These are phyloP conservation scores for Odontamblyopus lacepedii DNA, from an alignment of 2,797 vertebrate genomes.

Conservation along the genomic window DNA sequence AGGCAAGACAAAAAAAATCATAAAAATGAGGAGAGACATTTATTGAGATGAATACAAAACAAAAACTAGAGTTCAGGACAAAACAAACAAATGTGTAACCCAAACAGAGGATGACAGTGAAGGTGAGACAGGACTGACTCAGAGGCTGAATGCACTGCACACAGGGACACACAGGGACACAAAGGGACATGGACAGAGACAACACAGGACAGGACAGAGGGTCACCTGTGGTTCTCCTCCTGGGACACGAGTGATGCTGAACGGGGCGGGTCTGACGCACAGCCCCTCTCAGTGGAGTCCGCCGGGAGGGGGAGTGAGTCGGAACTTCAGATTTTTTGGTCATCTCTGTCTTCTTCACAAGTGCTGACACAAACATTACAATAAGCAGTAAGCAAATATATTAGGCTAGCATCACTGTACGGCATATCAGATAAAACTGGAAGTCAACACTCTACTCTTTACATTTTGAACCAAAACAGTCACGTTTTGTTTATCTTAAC, in stretches of 20 bases:
- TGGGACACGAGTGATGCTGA: constrained; percentile 95
- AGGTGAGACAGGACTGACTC: constrained; percentile 71
- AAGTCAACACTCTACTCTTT: neutral
- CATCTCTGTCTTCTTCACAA: constrained; percentile 97
- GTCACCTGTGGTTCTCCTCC: constrained; percentile 98
- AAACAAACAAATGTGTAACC: constrained; percentile 20
- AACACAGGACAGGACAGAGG: constrained; percentile 34
- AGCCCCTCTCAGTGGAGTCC: constrained; percentile 90
- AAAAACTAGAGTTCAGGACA: constrained; percentile 20
- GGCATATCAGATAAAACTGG: neutral
- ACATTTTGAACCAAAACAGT: neutral
- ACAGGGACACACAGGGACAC: constrained; percentile 49
- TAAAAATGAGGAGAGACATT: constrained; percentile 21
- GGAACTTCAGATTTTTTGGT: constrained; percentile 95
- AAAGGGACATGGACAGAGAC: too few relatives aligned
- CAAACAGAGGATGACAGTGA: constrained; percentile 71
- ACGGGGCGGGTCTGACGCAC: constrained; percentile 92
- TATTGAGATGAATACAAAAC: constrained; percentile 42
- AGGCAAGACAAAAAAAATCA: neutral
- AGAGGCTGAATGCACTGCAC: constrained; percentile 86
- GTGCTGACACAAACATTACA: constrained; percentile 73
- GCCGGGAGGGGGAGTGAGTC: constrained; percentile 93
- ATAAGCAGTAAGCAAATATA: constrained; percentile 3
- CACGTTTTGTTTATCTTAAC: neutral
- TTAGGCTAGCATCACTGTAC: neutral